Conservation (phyloP, 2,797 vertebrate genomes). For the Erpetoichthys calabaricus region DNA sequence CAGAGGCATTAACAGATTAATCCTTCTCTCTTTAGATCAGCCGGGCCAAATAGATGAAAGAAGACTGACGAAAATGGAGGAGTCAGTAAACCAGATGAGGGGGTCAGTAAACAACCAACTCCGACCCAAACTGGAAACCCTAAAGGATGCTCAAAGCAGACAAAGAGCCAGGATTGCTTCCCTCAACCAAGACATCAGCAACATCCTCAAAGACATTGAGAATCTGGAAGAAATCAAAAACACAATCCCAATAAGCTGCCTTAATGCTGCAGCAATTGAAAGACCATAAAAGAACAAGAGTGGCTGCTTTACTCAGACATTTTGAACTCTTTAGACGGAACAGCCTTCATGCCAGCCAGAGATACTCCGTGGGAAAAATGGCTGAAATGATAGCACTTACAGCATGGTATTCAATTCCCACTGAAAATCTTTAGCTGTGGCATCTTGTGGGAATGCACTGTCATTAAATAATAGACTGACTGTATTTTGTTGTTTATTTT, state of each 20-base stretch:
- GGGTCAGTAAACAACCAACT: conserved; percentile 40
- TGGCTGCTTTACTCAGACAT: too few relatives aligned
- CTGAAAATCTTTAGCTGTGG: too few relatives aligned
- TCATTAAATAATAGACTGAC: not conserved
- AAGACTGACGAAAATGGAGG: conserved; percentile 49
- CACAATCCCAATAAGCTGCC: conserved; percentile 64
- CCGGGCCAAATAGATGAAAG: conserved; percentile 43
- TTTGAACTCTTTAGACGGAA: too few relatives aligned
- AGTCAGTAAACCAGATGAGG: conserved; percentile 41
- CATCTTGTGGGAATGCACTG: not conserved
- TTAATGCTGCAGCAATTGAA: conserved; percentile 57
- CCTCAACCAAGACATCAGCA: conserved; percentile 54
- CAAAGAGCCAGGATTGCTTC: conserved; percentile 37
- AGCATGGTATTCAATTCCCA: too few relatives aligned
- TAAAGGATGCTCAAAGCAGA: conserved; percentile 41
- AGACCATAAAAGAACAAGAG: conserved; percentile 34
- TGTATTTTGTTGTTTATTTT: not conserved
- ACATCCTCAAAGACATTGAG: conserved; percentile 58
- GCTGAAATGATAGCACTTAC: too few relatives aligned
- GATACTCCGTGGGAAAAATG: too few relatives aligned
- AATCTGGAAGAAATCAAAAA: conserved; percentile 69
- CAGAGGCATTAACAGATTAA: too few relatives aligned
- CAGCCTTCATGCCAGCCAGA: too few relatives aligned
- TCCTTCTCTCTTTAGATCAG: conserved; percentile 37
- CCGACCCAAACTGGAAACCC: conserved; percentile 41